These are phyloP conservation scores for Xiphophorus birchmanni DNA, from an alignment of 2,797 vertebrate genomes.

Conservation along the genomic window DNA sequence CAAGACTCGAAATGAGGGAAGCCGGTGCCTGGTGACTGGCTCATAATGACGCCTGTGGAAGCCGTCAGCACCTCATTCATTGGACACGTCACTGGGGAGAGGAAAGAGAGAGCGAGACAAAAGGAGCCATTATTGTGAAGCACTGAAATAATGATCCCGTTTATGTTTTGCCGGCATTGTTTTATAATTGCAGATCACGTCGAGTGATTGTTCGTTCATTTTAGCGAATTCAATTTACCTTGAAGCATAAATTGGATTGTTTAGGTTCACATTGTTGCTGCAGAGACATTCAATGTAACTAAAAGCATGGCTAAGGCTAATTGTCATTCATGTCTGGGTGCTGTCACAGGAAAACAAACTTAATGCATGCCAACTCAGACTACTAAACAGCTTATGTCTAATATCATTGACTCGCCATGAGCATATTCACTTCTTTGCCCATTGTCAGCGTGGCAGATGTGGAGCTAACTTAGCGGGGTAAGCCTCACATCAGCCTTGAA, in stretches of 20 bases:
- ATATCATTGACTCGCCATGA: conserved; percentile 28
- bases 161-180: conserved; percentile 9
- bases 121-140: conserved; percentile 7
- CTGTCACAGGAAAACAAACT: conserved; percentile 46
- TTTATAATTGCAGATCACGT: conserved; percentile 26
- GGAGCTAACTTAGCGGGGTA: conserved; percentile 23
- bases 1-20: conserved; percentile 97
- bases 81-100: conserved; percentile 89
- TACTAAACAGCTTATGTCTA: conserved; percentile 19
- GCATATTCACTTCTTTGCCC: conserved; percentile 18
- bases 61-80: conserved; percentile 93
- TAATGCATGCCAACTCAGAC: conserved; percentile 30
- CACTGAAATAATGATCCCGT: neutral
- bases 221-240: conserved; percentile 40
- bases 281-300: conserved; percentile 56
- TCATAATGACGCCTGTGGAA: conserved; percentile 93
- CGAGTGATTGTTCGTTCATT: conserved; percentile 22
- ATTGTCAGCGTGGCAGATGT: conserved; percentile 36
- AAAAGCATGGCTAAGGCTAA: conserved; percentile 52
- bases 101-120: conserved; percentile 1
- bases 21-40: conserved; percentile 90
- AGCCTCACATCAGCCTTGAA: conserved; percentile 38
- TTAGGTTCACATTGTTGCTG: conserved; percentile 43
- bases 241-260: conserved; percentile 52
- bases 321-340: conserved; percentile 51